Conservation (phyloP, 2,113 vertebrate genomes). For the Sprattus sprattus region DNA sequence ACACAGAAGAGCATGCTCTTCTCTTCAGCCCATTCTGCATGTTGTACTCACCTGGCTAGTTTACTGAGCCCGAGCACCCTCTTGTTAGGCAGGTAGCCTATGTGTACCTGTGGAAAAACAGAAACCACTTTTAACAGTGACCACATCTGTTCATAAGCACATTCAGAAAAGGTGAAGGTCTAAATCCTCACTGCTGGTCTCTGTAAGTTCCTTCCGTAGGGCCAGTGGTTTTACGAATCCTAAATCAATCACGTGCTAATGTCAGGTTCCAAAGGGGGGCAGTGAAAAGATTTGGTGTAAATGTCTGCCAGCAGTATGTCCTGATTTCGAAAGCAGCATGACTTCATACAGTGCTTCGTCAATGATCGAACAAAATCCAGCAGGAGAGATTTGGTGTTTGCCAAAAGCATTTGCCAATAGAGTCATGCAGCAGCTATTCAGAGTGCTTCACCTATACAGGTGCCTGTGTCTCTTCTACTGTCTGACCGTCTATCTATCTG, state of each 20-base stretch:
- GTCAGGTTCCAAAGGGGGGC: too few species aligned
- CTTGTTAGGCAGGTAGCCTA: conserved; percentile 97
- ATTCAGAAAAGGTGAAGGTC: not conserved
- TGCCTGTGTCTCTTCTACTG: not conserved
- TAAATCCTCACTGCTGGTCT: not conserved
- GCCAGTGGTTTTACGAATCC: not conserved
- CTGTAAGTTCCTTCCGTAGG: too few species aligned
- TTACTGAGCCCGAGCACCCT: conserved; percentile 98
- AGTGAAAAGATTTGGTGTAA: not conserved
- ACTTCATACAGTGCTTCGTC: not conserved
- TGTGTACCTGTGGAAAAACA: conserved; percentile 81
- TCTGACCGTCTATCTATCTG: not conserved
- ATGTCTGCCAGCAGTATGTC: not conserved
- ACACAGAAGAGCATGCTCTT: not conserved
- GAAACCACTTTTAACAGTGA: not conserved
- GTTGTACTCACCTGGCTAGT: conserved; percentile 85
- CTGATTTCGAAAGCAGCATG: too few species aligned
- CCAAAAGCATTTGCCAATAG: too few species aligned
- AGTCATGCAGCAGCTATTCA: too few species aligned
- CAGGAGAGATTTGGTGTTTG: not conserved
- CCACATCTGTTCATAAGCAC: not conserved
- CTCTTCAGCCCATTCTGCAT: conserved; percentile 39
- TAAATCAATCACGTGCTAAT: not conserved
- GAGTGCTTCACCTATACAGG: not conserved
- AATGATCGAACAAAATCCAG: not conserved